Percentiles rank a stretch among this genome's conserved stretches.
phyloP scores from a whole-genome alignment of 2,888 invertebrate species.

The Myopa tessellatipennis region DNA sequence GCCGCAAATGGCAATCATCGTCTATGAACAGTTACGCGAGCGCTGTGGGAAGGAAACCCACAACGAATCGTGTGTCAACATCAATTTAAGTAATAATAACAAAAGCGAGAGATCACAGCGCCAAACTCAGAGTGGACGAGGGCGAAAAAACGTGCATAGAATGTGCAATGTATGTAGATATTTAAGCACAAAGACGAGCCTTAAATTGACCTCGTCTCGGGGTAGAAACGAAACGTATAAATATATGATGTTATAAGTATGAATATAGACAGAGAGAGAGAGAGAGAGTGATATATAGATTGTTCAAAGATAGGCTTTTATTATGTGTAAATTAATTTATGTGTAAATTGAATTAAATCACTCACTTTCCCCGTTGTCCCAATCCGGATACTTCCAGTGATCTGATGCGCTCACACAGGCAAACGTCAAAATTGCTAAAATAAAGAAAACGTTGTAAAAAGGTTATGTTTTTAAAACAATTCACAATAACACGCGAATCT shows the following conservation, averaged over 20 bases:
- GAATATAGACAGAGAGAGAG: too few species aligned
- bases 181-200: too few species aligned
- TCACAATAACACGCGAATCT: too few species aligned
- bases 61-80: neutral
- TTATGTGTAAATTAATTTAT: too few species aligned
- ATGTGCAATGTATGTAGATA: too few species aligned
- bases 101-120: slow-evolving; percentile 16
- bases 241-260: too few species aligned
- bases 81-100: neutral
- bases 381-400: slow-evolving; percentile 63
- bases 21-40: neutral
- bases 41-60: neutral
- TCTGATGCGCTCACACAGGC: slow-evolving; percentile 48
- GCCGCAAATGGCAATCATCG: too few species aligned
- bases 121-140: neutral
- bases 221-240: too few species aligned
- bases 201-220: too few species aligned
- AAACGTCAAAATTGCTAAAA: slow-evolving; percentile 53
- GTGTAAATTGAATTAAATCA: neutral
- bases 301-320: too few species aligned
- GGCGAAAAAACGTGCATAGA: neutral
- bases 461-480: too few species aligned
- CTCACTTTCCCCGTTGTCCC: slow-evolving; percentile 60
- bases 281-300: too few species aligned
- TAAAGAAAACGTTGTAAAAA: slow-evolving; percentile 7